Evolutionary conservation across 2,113 vertebrate genomes (phyloP), one percentile per base, ranked within the genome.

Genomic region (Galeopterus variegatus): DNA sequence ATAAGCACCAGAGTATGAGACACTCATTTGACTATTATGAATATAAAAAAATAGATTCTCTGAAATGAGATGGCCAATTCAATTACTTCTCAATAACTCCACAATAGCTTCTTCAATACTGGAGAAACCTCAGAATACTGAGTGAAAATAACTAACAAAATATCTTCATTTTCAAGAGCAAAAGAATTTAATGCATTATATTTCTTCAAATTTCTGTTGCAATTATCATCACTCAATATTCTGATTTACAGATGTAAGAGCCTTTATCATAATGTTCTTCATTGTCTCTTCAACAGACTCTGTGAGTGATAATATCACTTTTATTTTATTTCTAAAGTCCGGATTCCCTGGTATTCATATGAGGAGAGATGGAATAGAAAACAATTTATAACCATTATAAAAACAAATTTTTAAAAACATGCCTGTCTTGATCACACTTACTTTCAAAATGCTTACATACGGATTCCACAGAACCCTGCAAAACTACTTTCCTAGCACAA

Each of bases 91-190:
- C 36, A 90, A 7, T 76, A 85, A 96, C 92, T 73, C 67, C 31
- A 93, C 70, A 76, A 7, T 92, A 45, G 33, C 23, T 95, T 91
- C 33, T 64, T 92, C 80, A 87, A 92, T 65, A 88, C 8, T 86
- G 19, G 9, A 62, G 65, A 87, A 96, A 62, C 65, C 65, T 88
- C 33, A 80, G 28, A 95, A 96, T 48, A 58, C 11, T 69, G 7
- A 76, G 17, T n/a, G 50, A 80, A 85, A 95, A 87, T 33, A 95
- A 75, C 21, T 76, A 88, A 75, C 23, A 86, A 52, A 84, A n/a
- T 41, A 54, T 28, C 60, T 87, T 84, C 84, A 90, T 95, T 88
- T 95, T 92, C 48, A 94, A 92, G 31, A 97, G 54, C 52, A 93
- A 93, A 88, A 91, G 2, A 97, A 76, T 41, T 41, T n/a, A 89